Evolutionary conservation across 2,797 vertebrate species (phyloP), one percentile per base, ranked within the genome.

Genomic region (Salarias fasciatus): DNA sequence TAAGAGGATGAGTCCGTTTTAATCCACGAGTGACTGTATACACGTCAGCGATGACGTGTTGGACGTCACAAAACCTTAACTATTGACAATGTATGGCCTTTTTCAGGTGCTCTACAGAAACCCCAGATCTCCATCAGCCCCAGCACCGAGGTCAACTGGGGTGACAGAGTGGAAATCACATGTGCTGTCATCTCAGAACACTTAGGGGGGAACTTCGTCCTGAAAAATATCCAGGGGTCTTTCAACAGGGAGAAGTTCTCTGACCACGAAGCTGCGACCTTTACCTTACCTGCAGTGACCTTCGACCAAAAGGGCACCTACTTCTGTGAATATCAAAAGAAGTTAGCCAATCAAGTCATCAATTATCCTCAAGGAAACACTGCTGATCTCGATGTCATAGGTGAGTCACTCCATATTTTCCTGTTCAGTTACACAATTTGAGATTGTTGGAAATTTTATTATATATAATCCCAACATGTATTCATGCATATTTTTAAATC

Each of bases 311-410:
- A 37, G 11, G 91, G 90, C 2, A 72, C 83, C 0, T 92, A 92
- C 69, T 86, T 79, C 59, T 92, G 91, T 76, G 85, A 89, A 82
- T 92, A 88, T 81, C 78, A 86, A 14, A 91, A 89, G 69, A 84
- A 81, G 69, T 0, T 90, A 38, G 2, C 67, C 1, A 41, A 5
- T 30, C 70, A 86, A 53, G 1, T 72, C 2, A 86, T 92, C 61
- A 43, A 67, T 49, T 88, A 80, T 49, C 84, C 89, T 40, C 79
- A 81, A 48, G 89, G 89, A 56, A 63, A 66, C 36, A 0, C 13
- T 5, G 74, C 59, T 5, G 79, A 88, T 0, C 69, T 92, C 8
- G 48, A 64, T 10, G 57, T 92, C 48, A 54, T 0, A 77, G 87
- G 89, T 91, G 9, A 73, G 6, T 35, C 6, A 35, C 33, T 35